Evolutionary conservation across 1,140 invertebrate species (phyloP), one percentile per base, ranked within the genome.

Genomic region (Ditylenchus dipsaci): DNA sequence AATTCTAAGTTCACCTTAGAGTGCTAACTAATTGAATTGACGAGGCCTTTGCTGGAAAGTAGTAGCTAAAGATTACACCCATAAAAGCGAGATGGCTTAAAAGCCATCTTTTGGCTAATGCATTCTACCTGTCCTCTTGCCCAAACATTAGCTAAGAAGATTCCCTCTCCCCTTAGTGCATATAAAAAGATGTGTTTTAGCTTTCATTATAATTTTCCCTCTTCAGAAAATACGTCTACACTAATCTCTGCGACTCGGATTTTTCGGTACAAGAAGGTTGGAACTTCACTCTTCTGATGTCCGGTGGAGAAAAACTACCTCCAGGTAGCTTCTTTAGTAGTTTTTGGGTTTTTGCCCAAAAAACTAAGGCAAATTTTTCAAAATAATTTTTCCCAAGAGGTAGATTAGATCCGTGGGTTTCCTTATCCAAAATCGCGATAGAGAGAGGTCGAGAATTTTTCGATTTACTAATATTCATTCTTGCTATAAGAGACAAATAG

Each of bases 271-370:
- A 58, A 13, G 19, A 21, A 58, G 21, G 9, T n/a, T 26, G 17
- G 17, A 26, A 38, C 9, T 17, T 3, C 23, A 21, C n/a, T 13
- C 69, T 11, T 13, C 69, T 11, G 9, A 45, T 45, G 65, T 67
- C 65, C 38, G 17, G 27, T 23, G 38, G 56, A 9, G 66, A 68
- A 67, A 68, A 68, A 26, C 26, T 68, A 23, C 66, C 66, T 26
- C 27, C 66, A 38, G 66, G 65, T 67, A 38, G 1, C 15, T 23
- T 38, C 1, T 23, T 19, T 19, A n/a, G n/a, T n/a, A n/a, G n/a
- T n/a, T 60, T 65, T 13, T 13, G 23, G 60, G 15, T 19, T 26
- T 19, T 53, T 53, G 49, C 3, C n/a, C 23, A 7, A 19, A 53
- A 53, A 17, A 53, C 15, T 53, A 17, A 17, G 15, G 15, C n/a